Evolutionary conservation across 2,113 vertebrate species (phyloP), one percentile per base, ranked within the genome.

Genomic region (Lycaon pictus): DNA sequence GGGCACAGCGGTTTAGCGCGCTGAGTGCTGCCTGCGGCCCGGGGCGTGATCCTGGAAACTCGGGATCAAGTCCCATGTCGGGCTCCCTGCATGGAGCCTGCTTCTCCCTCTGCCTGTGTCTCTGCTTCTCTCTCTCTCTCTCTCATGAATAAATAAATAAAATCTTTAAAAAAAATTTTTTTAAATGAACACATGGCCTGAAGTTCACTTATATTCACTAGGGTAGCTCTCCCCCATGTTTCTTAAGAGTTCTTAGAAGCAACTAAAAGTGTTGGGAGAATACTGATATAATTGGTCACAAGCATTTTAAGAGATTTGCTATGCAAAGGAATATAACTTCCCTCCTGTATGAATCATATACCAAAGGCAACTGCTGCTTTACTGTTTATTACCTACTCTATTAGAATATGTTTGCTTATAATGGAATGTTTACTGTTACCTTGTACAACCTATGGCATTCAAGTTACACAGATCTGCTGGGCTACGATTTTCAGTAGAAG

Each of bases 261-360:
- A 29, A 58, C 48, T 82, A 29, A 67, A 83, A 95, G 58, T 71
- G 20, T 25, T 93, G 27, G 27, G 56, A 65, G 83, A 96, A 81
- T 15, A 79, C 10, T 79, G n/a, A n/a, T 35, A 71, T 53, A 93
- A 83, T 32, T 71, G 55, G 82, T 74, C 82, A 62, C 4, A 71
- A 83, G 17, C 63, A 92, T 76, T 97, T 93, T 63, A 85, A 87
- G 27, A 94, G 72, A 93, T 53, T 82, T 77, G 48, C 76, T 86
- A 55, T 63, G 85, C 65, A 80, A 96, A 97, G 92, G 88, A 88
- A 90, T 94, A 76, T 77, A 96, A 88, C 87, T 90, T 80, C 63
- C 83, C 97, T 95, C 90, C 94, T 88, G 65, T 63, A 79, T 96
- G 93, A 97, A 74, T 96, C 93, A 97, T 56, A 48, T 12, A 93